Evolutionary conservation across 1,140 invertebrate genomes (phyloP).

Genomic region (Palaemon carinicauda): DNA sequence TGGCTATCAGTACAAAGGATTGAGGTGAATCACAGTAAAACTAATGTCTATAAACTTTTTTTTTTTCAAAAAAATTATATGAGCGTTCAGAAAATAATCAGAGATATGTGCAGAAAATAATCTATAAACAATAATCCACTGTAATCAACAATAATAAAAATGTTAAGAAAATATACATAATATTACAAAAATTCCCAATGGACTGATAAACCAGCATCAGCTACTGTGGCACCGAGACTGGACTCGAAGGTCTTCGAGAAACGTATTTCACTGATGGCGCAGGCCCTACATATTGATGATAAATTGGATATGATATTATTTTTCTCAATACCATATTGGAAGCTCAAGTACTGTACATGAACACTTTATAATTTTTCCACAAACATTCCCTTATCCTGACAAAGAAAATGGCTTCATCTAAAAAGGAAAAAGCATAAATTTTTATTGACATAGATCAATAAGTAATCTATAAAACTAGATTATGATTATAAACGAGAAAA

Average conservation of each 20-base stretch:
- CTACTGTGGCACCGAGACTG: constrained; percentile 52
- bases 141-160: constrained; percentile 37
- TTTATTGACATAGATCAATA: too few species aligned
- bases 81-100: not conserved
- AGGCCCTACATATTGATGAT: not conserved
- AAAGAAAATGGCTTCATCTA: constrained; percentile 30
- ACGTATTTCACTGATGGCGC: constrained; percentile 22
- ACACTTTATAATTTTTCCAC: not conserved
- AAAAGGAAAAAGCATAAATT: not conserved
- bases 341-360: constrained; percentile 40
- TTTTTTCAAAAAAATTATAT: not conserved
- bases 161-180: constrained; percentile 38
- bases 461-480: too few species aligned
- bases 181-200: constrained; percentile 28
- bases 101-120: constrained; percentile 36
- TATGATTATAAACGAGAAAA: too few species aligned
- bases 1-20: constrained; percentile 46
- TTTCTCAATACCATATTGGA: constrained; percentile 51
- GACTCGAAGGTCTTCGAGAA: constrained; percentile 38
- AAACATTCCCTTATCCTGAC: constrained; percentile 32
- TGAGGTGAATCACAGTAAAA: not conserved
- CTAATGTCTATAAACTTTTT: too few species aligned
- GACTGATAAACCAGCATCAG: constrained; percentile 50
- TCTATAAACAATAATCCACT: constrained; percentile 33
- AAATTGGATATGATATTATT: too few species aligned